Conservation (phyloP, 1,140 invertebrate species). For the Heliconius melpomene region DNA sequence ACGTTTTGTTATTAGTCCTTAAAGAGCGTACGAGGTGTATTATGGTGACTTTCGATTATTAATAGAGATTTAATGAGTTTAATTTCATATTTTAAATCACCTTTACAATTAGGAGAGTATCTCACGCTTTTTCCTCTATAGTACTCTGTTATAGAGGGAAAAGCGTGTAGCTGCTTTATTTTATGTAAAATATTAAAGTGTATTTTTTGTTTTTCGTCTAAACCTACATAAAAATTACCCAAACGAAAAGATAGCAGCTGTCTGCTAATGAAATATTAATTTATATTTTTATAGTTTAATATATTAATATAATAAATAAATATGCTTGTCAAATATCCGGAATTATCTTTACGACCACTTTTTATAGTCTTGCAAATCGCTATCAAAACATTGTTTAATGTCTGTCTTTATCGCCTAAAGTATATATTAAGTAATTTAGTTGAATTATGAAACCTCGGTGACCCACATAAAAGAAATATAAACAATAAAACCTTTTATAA, state of each 20-base stretch:
- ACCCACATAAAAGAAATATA: conserved; percentile 52
- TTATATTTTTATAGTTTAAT: too few species aligned
- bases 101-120: too few species aligned
- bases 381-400: conserved; percentile 67
- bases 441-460: conserved; percentile 59
- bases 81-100: too few species aligned
- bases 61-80: neutral
- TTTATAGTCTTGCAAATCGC: conserved; percentile 70
- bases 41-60: neutral
- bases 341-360: conserved; percentile 73
- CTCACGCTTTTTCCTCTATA: too few species aligned
- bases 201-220: too few species aligned
- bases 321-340: conserved; percentile 28
- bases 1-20: conserved; percentile 47
- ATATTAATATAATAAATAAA: neutral
- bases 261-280: neutral
- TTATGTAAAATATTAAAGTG: too few species aligned
- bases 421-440: conserved; percentile 67
- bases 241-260: too few species aligned
- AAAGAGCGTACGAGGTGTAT: conserved; percentile 1
- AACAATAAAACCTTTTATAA: conserved; percentile 53
- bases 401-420: conserved; percentile 57
- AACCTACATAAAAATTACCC: too few species aligned
- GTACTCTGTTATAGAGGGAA: too few species aligned
- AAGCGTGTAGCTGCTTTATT: too few species aligned